A percentile compares a stretch with the other conserved stretches of the same genome.
These are phyloP conservation scores for Candoia aspera DNA, from an alignment of 2,113 vertebrate genomes.

Conservation along the genomic window DNA sequence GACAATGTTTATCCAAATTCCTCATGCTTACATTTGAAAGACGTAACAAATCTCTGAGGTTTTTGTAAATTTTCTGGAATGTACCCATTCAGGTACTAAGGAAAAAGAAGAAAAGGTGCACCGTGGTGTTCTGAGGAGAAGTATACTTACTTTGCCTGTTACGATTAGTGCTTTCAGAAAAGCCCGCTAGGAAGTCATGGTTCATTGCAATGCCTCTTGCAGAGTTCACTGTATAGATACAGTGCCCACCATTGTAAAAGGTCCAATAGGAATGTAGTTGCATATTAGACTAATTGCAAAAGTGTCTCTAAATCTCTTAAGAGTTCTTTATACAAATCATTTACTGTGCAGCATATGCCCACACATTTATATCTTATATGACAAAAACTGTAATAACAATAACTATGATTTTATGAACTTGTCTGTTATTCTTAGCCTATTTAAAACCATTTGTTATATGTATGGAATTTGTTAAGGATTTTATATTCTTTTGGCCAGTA, in stretches of 20 bases:
- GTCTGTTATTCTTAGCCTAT: neutral
- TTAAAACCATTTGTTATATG: neutral
- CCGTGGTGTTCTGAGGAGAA: neutral
- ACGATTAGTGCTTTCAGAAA: neutral
- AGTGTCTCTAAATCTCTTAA: neutral
- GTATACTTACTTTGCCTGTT: neutral
- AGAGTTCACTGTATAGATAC: neutral
- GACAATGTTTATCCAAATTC: neutral
- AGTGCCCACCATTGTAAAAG: neutral
- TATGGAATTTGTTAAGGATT: neutral
- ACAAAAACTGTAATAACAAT: neutral
- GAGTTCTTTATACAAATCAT: neutral
- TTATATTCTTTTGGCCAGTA: neutral
- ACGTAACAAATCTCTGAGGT: neutral
- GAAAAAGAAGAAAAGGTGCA: neutral
- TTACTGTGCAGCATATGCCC: neutral
- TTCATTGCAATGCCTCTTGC: neutral
- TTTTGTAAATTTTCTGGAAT: neutral
- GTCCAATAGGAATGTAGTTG: neutral
- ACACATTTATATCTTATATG: neutral
- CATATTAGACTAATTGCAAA: neutral
- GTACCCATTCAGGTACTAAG: neutral
- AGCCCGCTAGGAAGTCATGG: neutral
- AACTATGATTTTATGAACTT: neutral
- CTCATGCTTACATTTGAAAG: neutral